Percentiles rank a stretch among this genome's conserved stretches.
Conservation (phyloP, 2,113 vertebrate species). For the Ceyx margarethae region DNA sequence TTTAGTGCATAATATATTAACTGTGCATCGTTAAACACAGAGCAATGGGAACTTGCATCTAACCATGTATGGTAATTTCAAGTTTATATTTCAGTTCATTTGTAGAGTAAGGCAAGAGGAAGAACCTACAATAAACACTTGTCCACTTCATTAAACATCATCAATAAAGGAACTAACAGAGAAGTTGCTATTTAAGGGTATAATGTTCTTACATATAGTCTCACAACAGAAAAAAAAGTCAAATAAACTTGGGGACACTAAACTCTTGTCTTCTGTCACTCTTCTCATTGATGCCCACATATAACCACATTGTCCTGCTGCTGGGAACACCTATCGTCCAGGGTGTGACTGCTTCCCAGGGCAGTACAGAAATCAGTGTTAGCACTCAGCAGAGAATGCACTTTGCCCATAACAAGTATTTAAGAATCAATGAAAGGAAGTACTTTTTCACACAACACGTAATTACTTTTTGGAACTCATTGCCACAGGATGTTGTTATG, state of each 20-base stretch:
- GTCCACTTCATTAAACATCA: constrained; percentile 45
- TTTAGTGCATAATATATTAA: constrained; percentile 31
- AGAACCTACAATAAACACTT: constrained; percentile 48
- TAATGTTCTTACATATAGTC: not conserved
- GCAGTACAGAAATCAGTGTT: constrained; percentile 11
- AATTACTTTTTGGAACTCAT: constrained; percentile 48
- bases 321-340: constrained; percentile 32
- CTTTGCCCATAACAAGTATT: constrained; percentile 32
- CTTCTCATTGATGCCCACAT: not conserved
- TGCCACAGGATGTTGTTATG: constrained; percentile 54
- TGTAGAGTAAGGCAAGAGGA: constrained; percentile 5
- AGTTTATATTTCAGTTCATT: constrained; percentile 16
- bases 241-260: not conserved
- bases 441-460: constrained; percentile 59
- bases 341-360: not conserved
- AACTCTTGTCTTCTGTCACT: not conserved
- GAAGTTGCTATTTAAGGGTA: not conserved
- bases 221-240: not conserved
- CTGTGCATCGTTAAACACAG: not conserved
- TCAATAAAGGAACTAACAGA: constrained; percentile 16
- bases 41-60: not conserved
- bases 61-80: not conserved
- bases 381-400: constrained; percentile 20
- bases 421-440: constrained; percentile 53
- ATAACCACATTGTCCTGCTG: not conserved